A percentile compares a stretch with the other conserved stretches of the same genome.
These are phyloP conservation scores for Disparrhopalites patrizii DNA, from an alignment of 2,888 invertebrate genomes.

Conservation along the genomic window DNA sequence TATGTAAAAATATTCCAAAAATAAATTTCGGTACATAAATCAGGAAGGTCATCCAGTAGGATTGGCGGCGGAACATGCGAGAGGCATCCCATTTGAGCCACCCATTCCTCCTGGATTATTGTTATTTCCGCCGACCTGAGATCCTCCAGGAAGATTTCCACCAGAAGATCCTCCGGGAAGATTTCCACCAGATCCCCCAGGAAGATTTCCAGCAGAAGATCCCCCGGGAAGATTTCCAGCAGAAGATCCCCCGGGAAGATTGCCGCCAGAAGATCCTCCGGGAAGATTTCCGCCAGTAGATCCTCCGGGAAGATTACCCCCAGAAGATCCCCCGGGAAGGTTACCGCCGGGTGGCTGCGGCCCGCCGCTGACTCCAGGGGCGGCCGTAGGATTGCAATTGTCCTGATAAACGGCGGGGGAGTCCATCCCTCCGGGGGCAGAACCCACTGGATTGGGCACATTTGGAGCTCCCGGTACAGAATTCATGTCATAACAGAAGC, in stretches of 20 bases:
- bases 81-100: not conserved
- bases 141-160: not conserved
- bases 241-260: not conserved
- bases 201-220: too few relatives aligned
- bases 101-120: not conserved
- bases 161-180: not conserved
- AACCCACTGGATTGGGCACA: not conserved
- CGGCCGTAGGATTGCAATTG: slow-evolving; percentile 3
- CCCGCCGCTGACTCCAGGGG: not conserved
- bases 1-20: too few relatives aligned
- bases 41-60: too few relatives aligned
- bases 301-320: not conserved
- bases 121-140: too few relatives aligned
- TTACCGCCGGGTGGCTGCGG: slow-evolving; percentile 1
- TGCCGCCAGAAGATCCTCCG: not conserved
- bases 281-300: not conserved
- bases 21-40: too few relatives aligned
- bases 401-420: slow-evolving; percentile 7
- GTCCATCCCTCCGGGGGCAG: not conserved
- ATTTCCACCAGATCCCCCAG: not conserved
- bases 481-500: slow-evolving; percentile 4
- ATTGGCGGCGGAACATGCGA: not conserved
- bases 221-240: not conserved
- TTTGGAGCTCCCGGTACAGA: slow-evolving; percentile 1
- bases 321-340: not conserved